Evolutionary conservation across 2,888 invertebrate genomes (phyloP).

Genomic region (Microctonus brassicae): DNA sequence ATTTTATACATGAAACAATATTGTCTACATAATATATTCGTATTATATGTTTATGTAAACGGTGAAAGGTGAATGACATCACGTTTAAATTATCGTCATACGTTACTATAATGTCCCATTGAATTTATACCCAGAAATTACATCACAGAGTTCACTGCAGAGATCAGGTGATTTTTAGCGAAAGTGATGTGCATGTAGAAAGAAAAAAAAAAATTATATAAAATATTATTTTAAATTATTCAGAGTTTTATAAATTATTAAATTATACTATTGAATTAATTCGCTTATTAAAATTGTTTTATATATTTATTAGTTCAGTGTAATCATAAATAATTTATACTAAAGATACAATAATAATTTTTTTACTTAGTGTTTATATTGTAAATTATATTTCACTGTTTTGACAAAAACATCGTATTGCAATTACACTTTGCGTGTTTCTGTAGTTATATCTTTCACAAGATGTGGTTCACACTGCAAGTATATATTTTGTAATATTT

Average conservation of each 20-base stretch:
- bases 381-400: background rate
- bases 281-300: background rate
- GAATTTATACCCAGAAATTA: slow-evolving; percentile 27
- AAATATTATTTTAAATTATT: too few relatives aligned
- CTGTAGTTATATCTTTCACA: slow-evolving; percentile 32
- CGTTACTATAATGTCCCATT: background rate
- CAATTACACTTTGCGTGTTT: slow-evolving; percentile 9
- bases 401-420: background rate
- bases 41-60: slow-evolving; percentile 13
- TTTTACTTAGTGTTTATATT: background rate
- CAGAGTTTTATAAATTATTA: too few relatives aligned
- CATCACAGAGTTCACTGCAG: slow-evolving; percentile 1
- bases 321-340: background rate
- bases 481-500: slow-evolving; percentile 42
- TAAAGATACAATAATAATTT: background rate
- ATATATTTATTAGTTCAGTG: background rate
- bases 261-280: too few relatives aligned
- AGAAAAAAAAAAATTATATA: background rate
- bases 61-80: slow-evolving; percentile 39
- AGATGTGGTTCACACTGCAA: slow-evolving; percentile 35
- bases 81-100: slow-evolving; percentile 22
- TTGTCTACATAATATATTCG: background rate
- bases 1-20: background rate
- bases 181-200: slow-evolving; percentile 1
- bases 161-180: background rate